Conservation (phyloP, 2,797 vertebrate genomes). For the Chrysocyon brachyurus region DNA sequence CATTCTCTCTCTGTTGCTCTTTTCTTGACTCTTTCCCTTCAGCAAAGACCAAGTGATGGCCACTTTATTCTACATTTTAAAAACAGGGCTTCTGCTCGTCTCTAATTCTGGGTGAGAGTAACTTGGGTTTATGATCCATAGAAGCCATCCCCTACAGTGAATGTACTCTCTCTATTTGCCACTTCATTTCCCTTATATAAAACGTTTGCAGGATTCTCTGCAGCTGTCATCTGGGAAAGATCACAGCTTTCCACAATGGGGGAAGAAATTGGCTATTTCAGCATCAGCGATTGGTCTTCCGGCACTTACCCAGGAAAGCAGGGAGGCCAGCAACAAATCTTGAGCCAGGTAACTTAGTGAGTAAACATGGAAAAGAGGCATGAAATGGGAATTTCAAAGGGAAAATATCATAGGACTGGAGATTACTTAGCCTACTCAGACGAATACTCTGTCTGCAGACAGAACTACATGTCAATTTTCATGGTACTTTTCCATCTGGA, state of each 20-base stretch:
- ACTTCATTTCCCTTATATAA: conserved; percentile 74
- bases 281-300: conserved; percentile 49
- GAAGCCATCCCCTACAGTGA: conserved; percentile 43
- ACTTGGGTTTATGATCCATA: conserved; percentile 60
- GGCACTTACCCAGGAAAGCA: conserved; percentile 60
- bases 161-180: conserved; percentile 53
- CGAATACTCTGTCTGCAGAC: not conserved
- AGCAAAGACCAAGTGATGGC: conserved; percentile 12
- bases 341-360: conserved; percentile 58
- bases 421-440: not conserved
- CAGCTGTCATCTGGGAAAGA: conserved; percentile 81
- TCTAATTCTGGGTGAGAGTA: conserved; percentile 60
- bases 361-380: not conserved
- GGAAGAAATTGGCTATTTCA: conserved; percentile 68
- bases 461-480: not conserved
- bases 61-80: conserved; percentile 28
- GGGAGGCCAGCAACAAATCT: conserved; percentile 55
- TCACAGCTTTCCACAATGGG: conserved; percentile 69
- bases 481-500: not conserved
- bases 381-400: not conserved
- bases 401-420: not conserved
- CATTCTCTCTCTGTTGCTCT: not conserved
- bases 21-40: not conserved
- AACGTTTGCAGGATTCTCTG: conserved; percentile 69
- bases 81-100: conserved; percentile 11